Evolutionary conservation across 2,888 invertebrate species (phyloP).

Genomic region (Diarsia dahlii): DNA sequence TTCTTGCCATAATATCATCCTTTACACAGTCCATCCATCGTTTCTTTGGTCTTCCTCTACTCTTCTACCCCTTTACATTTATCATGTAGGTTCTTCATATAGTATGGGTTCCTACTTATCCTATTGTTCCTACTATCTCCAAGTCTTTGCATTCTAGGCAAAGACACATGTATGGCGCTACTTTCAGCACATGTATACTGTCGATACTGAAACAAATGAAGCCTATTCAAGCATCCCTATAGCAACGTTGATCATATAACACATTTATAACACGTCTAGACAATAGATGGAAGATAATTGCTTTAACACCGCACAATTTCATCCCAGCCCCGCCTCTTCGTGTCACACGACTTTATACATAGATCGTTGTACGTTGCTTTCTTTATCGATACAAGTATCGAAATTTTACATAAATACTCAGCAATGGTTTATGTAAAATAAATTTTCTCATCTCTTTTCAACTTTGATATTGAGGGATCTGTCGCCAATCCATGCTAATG

Average conservation of each 20-base stretch:
- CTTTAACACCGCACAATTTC: constrained; percentile 69
- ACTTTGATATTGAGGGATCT: constrained; percentile 21
- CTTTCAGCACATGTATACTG: background rate
- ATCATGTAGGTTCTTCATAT: no score
- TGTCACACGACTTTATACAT: constrained; percentile 48
- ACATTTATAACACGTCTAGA: constrained; percentile 69
- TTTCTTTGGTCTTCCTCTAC: no score
- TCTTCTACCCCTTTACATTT: no score
- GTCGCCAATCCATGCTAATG: constrained; percentile 43
- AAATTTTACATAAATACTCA: constrained; percentile 12
- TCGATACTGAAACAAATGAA: constrained; percentile 19
- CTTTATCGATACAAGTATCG: constrained; percentile 30
- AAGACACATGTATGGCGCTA: background rate
- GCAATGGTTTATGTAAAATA: constrained; percentile 44
- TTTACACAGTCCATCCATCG: no score
- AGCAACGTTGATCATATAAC: constrained; percentile 29
- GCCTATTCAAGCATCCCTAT: constrained; percentile 16
- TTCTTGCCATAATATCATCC: no score
- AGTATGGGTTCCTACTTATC: background rate
- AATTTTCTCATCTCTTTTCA: constrained; percentile 3
- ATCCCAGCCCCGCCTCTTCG: constrained; percentile 48
- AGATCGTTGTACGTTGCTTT: constrained; percentile 61
- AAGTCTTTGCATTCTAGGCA: background rate
- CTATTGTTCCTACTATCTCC: no score
- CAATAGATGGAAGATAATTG: constrained; percentile 74